A percentile compares a stretch with the other conserved stretches of the same genome.
phyloP scores from a whole-genome alignment of 2,113 vertebrate species.

The Oostethus manadensis region DNA sequence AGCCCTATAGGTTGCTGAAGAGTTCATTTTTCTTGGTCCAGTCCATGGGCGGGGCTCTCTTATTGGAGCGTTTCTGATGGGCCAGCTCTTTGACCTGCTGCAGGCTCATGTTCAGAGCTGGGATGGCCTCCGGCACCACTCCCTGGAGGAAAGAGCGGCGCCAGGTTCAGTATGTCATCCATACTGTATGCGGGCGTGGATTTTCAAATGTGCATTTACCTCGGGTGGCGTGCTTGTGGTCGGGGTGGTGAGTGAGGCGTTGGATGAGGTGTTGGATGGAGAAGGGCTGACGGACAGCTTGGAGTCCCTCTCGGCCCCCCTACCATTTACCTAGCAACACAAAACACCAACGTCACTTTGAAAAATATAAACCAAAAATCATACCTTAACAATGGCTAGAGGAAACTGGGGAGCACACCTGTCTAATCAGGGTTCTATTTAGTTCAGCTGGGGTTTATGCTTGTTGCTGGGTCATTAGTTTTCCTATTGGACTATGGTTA shows the following conservation, averaged over 20 bases:
- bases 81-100: conserved; percentile 90
- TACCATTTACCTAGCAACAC: conserved; percentile 60
- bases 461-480: no score
- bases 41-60: conserved; percentile 93
- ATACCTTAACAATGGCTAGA: no score
- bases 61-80: conserved; percentile 90
- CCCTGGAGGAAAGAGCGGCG: conserved; percentile 19
- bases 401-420: no score
- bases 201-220: conserved; percentile 46
- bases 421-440: no score
- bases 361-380: no score
- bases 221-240: conserved; percentile 53
- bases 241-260: conserved; percentile 59
- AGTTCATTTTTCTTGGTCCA: conserved; percentile 99
- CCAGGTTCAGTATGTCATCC: neutral
- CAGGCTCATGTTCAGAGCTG: conserved; percentile 83
- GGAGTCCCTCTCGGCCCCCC: conserved; percentile 43
- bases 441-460: no score
- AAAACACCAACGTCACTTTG: conserved; percentile 10
- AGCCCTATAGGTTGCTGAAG: conserved; percentile 88
- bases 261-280: conserved; percentile 69
- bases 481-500: no score
- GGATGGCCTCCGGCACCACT: conserved; percentile 58
- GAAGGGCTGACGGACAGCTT: conserved; percentile 64
- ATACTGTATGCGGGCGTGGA: neutral